Conservation (phyloP, 2,113 vertebrate species). For the Illadopsis cleaveri region DNA sequence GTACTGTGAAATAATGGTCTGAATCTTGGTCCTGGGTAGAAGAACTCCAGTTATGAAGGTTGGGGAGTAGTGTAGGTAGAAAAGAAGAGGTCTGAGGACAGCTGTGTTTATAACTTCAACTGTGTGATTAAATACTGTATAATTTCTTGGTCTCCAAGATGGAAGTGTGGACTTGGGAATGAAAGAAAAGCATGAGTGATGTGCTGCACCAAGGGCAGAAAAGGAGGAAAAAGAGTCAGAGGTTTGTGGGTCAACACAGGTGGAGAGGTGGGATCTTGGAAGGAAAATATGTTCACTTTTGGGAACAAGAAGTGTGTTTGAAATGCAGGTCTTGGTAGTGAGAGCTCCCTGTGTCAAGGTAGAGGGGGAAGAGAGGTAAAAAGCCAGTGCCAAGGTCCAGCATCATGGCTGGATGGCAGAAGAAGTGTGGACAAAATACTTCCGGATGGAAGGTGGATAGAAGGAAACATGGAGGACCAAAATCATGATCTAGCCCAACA, state of each 20-base stretch:
- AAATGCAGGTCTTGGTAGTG: background rate
- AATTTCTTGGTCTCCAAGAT: background rate
- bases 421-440: background rate
- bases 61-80: background rate
- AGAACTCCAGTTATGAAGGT: background rate
- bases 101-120: background rate
- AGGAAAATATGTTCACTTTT: background rate
- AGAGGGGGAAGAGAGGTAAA: background rate
- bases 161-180: background rate
- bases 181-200: background rate
- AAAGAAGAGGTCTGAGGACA: background rate
- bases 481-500: background rate
- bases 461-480: background rate
- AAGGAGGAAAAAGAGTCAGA: background rate
- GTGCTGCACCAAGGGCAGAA: background rate
- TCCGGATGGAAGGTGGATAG: background rate
- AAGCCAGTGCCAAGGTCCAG: background rate
- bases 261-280: background rate
- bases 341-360: background rate
- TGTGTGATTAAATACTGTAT: background rate
- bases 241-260: background rate
- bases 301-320: background rate
- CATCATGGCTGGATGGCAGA: background rate
- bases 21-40: background rate
- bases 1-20: background rate